Evolutionary conservation across 1,140 invertebrate species (phyloP).

Genomic region (Drosophila persimilis): DNA sequence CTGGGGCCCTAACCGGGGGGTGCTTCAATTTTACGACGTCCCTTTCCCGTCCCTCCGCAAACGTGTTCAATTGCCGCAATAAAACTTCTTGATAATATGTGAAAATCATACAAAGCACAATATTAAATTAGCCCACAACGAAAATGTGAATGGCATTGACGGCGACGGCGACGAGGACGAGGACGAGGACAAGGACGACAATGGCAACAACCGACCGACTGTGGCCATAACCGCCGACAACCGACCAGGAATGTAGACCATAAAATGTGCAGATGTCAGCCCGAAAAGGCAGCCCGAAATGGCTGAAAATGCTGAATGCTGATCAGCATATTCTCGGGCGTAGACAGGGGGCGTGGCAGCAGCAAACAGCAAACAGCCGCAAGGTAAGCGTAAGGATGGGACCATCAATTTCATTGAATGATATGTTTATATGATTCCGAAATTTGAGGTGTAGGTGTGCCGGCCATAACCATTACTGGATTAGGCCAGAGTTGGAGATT

Average conservation of each 20-base stretch:
- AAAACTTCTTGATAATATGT: constrained; percentile 81
- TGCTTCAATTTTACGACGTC: constrained; percentile 79
- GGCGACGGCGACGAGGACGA: constrained; percentile 7
- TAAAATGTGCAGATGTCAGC: constrained; percentile 72
- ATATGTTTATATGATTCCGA: background rate
- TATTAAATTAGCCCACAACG: constrained; percentile 74
- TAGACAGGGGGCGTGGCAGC: constrained; percentile 10
- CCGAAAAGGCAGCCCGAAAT: constrained; percentile 32
- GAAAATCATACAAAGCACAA: constrained; percentile 82
- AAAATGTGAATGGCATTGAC: constrained; percentile 56
- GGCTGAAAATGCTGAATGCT: constrained; percentile 8
- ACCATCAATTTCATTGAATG: constrained; percentile 22
- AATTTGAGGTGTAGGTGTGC: background rate
- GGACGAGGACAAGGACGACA: background rate
- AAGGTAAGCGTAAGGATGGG: constrained; percentile 28
- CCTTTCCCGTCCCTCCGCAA: too few species aligned
- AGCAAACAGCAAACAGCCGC: constrained; percentile 37
- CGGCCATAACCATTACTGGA: too few species aligned
- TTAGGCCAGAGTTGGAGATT: too few species aligned
- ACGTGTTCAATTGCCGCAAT: constrained; percentile 80
- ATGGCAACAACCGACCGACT: constrained; percentile 14
- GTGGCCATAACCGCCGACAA: constrained; percentile 4
- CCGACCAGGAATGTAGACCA: constrained; percentile 25
- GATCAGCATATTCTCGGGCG: constrained; percentile 32
- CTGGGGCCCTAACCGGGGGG: constrained; percentile 32